phyloP scores from a whole-genome alignment of 2,113 vertebrate species.

The Cervus canadensis region DNA sequence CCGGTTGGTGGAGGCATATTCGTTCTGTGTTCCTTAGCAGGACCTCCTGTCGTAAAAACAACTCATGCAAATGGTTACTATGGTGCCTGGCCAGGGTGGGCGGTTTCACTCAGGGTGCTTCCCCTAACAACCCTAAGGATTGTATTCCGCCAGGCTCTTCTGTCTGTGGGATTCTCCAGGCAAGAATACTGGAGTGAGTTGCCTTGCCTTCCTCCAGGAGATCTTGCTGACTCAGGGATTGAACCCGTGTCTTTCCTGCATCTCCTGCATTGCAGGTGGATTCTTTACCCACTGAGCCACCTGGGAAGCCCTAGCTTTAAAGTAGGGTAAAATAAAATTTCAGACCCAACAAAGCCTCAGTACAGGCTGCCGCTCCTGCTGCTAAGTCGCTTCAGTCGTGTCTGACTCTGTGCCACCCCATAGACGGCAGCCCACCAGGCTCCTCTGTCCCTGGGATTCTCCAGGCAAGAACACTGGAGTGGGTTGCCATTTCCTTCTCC shows the following conservation, averaged over 20 bases:
- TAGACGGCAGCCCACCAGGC: neutral
- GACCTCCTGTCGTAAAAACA: neutral
- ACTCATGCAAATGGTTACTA: neutral
- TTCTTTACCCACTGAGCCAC: neutral
- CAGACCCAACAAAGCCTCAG: neutral
- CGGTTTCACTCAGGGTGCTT: neutral
- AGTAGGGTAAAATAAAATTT: neutral
- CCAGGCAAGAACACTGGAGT: neutral
- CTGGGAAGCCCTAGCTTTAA: neutral
- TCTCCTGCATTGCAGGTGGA: neutral
- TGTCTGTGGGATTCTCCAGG: neutral
- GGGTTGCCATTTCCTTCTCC: neutral
- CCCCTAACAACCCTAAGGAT: neutral
- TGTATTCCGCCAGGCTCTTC: neutral
- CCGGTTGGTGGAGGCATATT: neutral
- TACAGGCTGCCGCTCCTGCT: neutral
- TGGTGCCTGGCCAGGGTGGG: neutral
- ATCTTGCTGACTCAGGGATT: neutral
- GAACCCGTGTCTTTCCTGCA: neutral
- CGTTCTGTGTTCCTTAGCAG: neutral
- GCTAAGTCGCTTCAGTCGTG: accelerated
- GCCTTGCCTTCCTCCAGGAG: neutral
- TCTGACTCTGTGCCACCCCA: neutral
- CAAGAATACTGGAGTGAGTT: neutral
- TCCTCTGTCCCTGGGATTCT: neutral